These are phyloP conservation scores for Drosophila nr. medialis DNA, from an alignment of 2,888 invertebrate species.

Conservation along the genomic window DNA sequence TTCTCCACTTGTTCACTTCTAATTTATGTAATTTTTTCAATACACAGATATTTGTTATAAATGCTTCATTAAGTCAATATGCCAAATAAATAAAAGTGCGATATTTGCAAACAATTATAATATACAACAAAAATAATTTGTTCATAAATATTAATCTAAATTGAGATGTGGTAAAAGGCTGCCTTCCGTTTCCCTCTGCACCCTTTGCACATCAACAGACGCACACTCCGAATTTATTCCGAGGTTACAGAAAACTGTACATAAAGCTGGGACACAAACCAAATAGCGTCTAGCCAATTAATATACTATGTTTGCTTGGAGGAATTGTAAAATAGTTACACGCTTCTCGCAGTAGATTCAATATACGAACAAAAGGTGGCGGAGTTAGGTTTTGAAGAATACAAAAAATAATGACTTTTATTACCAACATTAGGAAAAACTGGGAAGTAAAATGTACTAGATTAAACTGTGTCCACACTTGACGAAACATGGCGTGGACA, in stretches of 20 bases:
- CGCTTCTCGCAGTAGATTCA: neutral
- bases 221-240: neutral
- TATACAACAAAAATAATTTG: too few relatives aligned
- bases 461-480: neutral
- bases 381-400: neutral
- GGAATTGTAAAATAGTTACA: neutral
- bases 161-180: neutral
- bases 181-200: neutral
- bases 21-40: neutral
- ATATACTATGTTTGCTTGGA: neutral
- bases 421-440: neutral
- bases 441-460: neutral
- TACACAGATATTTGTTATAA: neutral
- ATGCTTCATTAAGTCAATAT: neutral
- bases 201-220: neutral
- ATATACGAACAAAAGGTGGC: neutral
- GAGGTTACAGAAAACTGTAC: neutral
- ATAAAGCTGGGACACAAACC: neutral
- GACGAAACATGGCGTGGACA: neutral
- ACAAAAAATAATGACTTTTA: neutral
- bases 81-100: neutral
- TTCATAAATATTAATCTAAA: neutral
- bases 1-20: slow-evolving; percentile 37
- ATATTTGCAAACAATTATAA: neutral
- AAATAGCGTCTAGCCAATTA: neutral